Evolutionary conservation across 1,140 invertebrate genomes (phyloP).

Genomic region (Macrobrachium nipponense): DNA sequence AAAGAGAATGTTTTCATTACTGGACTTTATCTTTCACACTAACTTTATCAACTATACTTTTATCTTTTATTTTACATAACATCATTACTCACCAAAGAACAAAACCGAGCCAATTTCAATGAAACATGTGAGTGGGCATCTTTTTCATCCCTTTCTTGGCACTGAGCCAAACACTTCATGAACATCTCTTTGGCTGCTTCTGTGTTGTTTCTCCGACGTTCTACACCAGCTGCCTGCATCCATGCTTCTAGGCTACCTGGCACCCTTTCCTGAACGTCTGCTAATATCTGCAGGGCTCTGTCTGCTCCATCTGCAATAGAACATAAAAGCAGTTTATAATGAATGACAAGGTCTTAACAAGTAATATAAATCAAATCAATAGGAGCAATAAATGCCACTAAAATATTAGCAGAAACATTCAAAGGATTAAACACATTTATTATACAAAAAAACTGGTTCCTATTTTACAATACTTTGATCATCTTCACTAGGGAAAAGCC

Average conservation of each 20-base stretch:
- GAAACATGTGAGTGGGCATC: constrained; percentile 83
- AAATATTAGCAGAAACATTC: too few species aligned
- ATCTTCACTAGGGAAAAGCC: too few species aligned
- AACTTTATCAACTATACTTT: background rate
- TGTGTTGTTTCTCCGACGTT: constrained; percentile 82
- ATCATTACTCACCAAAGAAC: constrained; percentile 66
- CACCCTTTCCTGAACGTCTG: constrained; percentile 84
- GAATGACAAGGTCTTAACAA: too few species aligned
- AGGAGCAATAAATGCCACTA: too few species aligned
- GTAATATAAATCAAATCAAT: too few species aligned
- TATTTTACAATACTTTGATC: too few species aligned
- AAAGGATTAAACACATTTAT: too few species aligned
- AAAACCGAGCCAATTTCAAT: constrained; percentile 91
- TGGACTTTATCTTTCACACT: background rate
- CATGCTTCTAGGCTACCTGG: constrained; percentile 83
- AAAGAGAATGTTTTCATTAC: too few species aligned
- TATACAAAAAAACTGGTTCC: too few species aligned
- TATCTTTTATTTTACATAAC: background rate
- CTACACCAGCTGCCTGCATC: constrained; percentile 85
- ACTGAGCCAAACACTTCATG: constrained; percentile 82
- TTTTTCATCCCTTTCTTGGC: constrained; percentile 76
- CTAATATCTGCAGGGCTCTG: constrained; percentile 83
- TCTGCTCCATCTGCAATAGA: constrained; percentile 70
- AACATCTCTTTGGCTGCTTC: constrained; percentile 84
- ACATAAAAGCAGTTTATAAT: background rate